Evolutionary conservation across 2,797 vertebrate genomes (phyloP).

Genomic region (Gymnopithys bicolor): DNA sequence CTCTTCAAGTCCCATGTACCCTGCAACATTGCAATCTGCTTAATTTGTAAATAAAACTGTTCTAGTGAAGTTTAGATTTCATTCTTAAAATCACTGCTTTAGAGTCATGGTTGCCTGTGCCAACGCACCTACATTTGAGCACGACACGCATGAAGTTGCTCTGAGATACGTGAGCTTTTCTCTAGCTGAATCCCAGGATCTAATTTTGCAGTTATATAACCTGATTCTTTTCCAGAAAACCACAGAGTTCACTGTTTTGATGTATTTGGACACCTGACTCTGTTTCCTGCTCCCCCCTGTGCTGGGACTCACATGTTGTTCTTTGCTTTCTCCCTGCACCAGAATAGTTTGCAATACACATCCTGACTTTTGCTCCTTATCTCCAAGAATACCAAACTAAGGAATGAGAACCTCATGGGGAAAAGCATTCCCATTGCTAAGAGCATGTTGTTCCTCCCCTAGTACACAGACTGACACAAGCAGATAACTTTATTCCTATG

Average conservation of each 20-base stretch:
- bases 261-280: slow-evolving; percentile 43
- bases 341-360: not conserved
- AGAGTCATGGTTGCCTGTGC: too few species aligned
- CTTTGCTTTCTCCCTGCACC: not conserved
- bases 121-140: accelerated
- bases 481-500: not conserved
- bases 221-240: slow-evolving; percentile 6
- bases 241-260: not conserved
- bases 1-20: not conserved
- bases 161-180: accelerated
- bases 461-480: not conserved
- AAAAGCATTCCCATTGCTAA: not conserved
- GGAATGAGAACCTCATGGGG: slow-evolving; percentile 24
- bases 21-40: not conserved
- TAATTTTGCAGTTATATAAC: not conserved
- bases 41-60: not conserved
- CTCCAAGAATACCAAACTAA: not conserved
- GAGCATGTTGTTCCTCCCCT: not conserved
- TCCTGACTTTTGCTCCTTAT: slow-evolving; percentile 1
- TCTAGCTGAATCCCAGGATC: not conserved
- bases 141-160: not conserved
- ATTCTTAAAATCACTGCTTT: not conserved
- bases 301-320: not conserved
- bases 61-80: not conserved
- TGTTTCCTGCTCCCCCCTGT: slow-evolving; percentile 19